These are phyloP conservation scores for Stylophora pistillata DNA, from an alignment of 64 coral and sea anemone genomes.

Conservation along the genomic window DNA sequence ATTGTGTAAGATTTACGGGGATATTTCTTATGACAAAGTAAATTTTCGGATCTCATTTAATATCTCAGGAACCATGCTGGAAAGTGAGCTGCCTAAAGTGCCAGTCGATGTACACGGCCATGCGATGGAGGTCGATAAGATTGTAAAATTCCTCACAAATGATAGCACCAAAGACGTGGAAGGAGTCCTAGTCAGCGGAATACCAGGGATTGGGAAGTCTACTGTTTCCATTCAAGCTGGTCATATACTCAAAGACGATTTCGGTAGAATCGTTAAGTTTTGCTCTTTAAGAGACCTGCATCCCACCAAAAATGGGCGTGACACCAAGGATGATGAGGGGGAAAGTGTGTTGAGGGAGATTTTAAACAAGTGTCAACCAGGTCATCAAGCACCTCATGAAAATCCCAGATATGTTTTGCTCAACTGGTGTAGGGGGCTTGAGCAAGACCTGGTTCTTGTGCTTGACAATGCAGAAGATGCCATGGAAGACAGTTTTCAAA, in stretches of 20 bases:
- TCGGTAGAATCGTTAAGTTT: constrained; percentile 16
- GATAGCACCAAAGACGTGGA: neutral
- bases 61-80: too few species aligned
- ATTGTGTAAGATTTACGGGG: too few species aligned
- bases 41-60: too few species aligned
- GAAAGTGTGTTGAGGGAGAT: too few species aligned
- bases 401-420: constrained; percentile 26
- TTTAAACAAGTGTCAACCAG: too few species aligned
- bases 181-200: constrained; percentile 52
- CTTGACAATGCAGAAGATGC: constrained; percentile 69
- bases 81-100: constrained; percentile 55
- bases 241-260: neutral
- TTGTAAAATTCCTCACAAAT: constrained; percentile 12
- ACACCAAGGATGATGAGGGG: too few species aligned
- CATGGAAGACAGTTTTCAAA: constrained; percentile 1
- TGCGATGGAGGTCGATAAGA: constrained; percentile 15
- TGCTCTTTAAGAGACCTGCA: too few species aligned
- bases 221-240: constrained; percentile 56
- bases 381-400: constrained; percentile 16
- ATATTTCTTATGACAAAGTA: too few species aligned
- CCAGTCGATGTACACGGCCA: constrained; percentile 21
- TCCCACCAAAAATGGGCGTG: too few species aligned
- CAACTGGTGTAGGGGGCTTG: constrained; percentile 45
- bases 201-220: constrained; percentile 52
- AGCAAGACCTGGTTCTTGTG: too few species aligned